Evolutionary conservation across 2,888 invertebrate species (phyloP).

Genomic region (Smittia sp.): DNA sequence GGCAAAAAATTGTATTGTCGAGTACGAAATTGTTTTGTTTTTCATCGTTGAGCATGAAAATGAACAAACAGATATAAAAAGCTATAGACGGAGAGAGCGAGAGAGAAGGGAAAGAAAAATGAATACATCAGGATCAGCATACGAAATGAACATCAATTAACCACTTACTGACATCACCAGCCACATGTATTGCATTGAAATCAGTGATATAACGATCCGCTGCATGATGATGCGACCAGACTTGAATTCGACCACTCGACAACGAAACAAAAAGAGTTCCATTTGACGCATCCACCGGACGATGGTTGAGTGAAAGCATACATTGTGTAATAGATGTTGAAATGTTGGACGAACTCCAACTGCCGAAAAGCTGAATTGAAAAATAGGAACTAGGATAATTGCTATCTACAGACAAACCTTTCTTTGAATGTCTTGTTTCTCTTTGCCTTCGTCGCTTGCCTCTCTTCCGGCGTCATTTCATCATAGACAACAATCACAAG

Average conservation of each 20-base stretch:
- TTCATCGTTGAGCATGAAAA: not conserved
- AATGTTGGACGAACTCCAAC: too few species aligned
- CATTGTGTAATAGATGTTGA: not conserved
- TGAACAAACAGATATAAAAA: constrained; percentile 12
- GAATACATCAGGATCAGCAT: constrained; percentile 14
- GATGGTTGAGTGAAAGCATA: constrained; percentile 28
- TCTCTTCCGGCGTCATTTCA: not conserved
- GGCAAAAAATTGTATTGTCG: not conserved
- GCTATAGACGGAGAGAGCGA: too few species aligned
- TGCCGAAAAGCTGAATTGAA: too few species aligned
- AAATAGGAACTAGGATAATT: too few species aligned
- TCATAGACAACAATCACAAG: constrained; percentile 43
- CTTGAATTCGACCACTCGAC: constrained; percentile 73
- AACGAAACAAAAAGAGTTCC: constrained; percentile 70
- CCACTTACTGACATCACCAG: constrained; percentile 54
- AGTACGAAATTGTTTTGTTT: not conserved
- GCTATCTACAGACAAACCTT: not conserved
- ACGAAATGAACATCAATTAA: constrained; percentile 40
- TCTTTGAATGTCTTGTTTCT: not conserved
- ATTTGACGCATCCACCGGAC: constrained; percentile 22
- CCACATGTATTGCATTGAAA: constrained; percentile 67
- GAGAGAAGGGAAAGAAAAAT: not conserved
- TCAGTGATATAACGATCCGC: constrained; percentile 60
- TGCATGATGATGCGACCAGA: constrained; percentile 76
- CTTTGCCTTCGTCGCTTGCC: not conserved